Conservation (phyloP, 2,113 vertebrate species). For the Nibea albiflora region DNA sequence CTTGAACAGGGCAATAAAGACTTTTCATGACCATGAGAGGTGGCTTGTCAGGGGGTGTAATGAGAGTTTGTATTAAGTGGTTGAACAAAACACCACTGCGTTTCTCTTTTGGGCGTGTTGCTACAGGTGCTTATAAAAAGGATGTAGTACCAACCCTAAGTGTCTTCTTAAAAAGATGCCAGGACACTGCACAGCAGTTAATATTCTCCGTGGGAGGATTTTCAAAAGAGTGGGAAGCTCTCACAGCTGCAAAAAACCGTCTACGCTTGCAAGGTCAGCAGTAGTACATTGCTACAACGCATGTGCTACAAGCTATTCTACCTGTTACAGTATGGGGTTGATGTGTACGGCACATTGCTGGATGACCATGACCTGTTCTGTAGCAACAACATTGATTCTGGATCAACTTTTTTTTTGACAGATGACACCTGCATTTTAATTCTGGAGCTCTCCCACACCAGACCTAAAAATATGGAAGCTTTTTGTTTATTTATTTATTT, state of each 20-base stretch:
- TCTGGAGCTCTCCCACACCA: neutral
- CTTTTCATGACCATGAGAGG: neutral
- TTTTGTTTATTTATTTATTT: neutral
- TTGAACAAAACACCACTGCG: neutral
- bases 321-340: neutral
- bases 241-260: neutral
- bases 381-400: neutral
- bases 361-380: neutral
- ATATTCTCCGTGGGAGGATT: neutral
- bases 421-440: neutral
- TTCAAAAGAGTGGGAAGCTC: neutral
- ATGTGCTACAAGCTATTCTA: neutral
- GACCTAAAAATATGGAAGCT: neutral
- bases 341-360: neutral
- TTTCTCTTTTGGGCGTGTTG: neutral
- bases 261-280: neutral
- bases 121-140: neutral
- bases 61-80: neutral
- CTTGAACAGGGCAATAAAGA: neutral
- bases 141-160: neutral
- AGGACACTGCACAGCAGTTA: neutral
- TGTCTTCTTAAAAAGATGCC: conserved; percentile 4
- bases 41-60: neutral
- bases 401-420: neutral
- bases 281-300: neutral